A percentile compares a stretch with the other conserved stretches of the same genome.
Conservation (phyloP, 2,113 vertebrate genomes). For the Zingel zingel region DNA sequence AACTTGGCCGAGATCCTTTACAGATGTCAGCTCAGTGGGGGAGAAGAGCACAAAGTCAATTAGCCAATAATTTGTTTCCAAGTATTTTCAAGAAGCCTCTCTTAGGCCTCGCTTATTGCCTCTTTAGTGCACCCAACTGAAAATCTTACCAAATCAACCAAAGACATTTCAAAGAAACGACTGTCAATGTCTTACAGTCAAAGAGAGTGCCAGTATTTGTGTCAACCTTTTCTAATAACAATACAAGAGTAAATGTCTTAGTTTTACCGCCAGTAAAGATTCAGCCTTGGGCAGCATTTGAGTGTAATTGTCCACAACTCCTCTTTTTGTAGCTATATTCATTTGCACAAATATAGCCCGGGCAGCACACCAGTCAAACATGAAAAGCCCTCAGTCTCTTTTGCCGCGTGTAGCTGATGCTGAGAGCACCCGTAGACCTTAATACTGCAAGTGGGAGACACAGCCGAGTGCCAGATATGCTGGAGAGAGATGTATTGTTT, state of each 20-base stretch:
- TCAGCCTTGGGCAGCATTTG: slow-evolving; percentile 39
- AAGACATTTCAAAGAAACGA: slow-evolving; percentile 62
- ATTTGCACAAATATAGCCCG: slow-evolving; percentile 55
- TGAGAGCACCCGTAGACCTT: slow-evolving; percentile 18
- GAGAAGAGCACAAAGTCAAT: slow-evolving; percentile 54
- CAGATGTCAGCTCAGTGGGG: slow-evolving; percentile 52
- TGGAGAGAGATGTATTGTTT: slow-evolving; percentile 56
- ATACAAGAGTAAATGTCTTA: slow-evolving; percentile 34
- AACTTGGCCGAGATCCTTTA: slow-evolving; percentile 40
- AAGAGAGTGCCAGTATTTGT: slow-evolving; percentile 43
- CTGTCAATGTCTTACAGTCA: slow-evolving; percentile 59
- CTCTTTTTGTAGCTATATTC: slow-evolving; percentile 42
- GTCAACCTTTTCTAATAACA: slow-evolving; percentile 47
- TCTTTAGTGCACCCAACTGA: slow-evolving; percentile 63
- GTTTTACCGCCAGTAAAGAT: slow-evolving; percentile 38
- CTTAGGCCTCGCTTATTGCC: slow-evolving; percentile 52
- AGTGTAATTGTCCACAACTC: slow-evolving; percentile 37
- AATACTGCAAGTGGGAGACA: slow-evolving; percentile 42
- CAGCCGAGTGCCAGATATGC: slow-evolving; percentile 36
- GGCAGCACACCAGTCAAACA: background rate
- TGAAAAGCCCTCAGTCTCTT: slow-evolving; percentile 23
- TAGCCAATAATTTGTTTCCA: slow-evolving; percentile 68
- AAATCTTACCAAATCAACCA: slow-evolving; percentile 66
- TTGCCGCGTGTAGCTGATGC: slow-evolving; percentile 27
- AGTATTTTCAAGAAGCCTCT: slow-evolving; percentile 59